Conservation (phyloP, 2,888 invertebrate species). For the Erebia palarica region DNA sequence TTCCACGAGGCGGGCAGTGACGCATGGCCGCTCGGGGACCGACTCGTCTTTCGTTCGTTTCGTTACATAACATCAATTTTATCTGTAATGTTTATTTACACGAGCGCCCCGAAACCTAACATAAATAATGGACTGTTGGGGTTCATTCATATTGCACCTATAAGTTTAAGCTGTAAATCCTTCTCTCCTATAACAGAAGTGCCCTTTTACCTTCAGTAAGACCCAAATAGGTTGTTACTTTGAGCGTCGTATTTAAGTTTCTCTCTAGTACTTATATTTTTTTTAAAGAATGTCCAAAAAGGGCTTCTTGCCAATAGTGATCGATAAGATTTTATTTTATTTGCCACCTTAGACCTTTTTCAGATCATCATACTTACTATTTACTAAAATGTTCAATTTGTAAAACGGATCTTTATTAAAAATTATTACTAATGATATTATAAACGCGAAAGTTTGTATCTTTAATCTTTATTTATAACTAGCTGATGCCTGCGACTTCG, state of each 20-base stretch:
- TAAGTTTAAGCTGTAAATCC: not conserved
- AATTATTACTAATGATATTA: no score
- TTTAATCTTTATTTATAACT: no score
- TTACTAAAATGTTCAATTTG: no score
- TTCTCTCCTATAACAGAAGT: not conserved
- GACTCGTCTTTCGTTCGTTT: conserved; percentile 46
- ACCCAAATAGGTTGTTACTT: not conserved
- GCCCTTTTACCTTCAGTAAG: not conserved
- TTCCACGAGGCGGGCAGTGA: conserved; percentile 39
- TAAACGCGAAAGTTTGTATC: no score
- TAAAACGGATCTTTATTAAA: no score
- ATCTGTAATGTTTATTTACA: conserved; percentile 32
- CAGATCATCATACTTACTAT: not conserved
- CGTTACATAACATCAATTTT: conserved; percentile 31
- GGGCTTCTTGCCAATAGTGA: not conserved
- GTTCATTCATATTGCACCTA: not conserved
- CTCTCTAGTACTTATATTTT: not conserved
- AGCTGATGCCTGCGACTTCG: no score
- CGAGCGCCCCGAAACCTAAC: conserved; percentile 26
- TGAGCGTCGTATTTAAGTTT: not conserved
- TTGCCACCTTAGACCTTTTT: not conserved
- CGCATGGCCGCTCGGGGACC: conserved; percentile 46
- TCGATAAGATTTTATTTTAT: not conserved
- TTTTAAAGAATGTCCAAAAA: not conserved
- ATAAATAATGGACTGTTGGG: conserved; percentile 16